These are phyloP conservation scores for Brachionus rubens DNA, from an alignment of 1,140 invertebrate genomes.

Conservation along the genomic window DNA sequence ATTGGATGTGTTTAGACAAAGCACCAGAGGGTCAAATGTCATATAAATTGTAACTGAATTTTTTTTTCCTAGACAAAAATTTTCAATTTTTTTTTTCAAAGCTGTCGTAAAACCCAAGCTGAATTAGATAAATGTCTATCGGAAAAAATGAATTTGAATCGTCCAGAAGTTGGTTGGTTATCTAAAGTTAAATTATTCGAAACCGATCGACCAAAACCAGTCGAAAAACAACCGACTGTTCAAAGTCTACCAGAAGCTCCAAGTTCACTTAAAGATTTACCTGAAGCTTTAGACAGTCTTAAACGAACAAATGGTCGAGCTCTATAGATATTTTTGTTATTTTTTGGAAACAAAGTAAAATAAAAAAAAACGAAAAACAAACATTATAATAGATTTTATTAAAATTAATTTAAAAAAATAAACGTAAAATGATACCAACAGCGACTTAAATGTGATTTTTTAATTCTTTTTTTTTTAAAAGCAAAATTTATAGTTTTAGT, in stretches of 20 bases:
- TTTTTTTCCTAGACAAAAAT: not conserved
- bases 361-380: not conserved
- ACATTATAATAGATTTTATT: not conserved
- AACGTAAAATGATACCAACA: not conserved
- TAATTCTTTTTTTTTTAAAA: not conserved
- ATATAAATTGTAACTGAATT: slow-evolving; percentile 44
- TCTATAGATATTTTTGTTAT: not conserved
- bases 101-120: slow-evolving; percentile 27
- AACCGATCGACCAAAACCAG: slow-evolving; percentile 20
- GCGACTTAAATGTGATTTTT: not conserved
- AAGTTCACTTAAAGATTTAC: slow-evolving; percentile 4
- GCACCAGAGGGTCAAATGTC: slow-evolving; percentile 39
- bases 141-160: slow-evolving; percentile 44
- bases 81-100: not conserved
- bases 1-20: slow-evolving; percentile 46
- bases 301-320: slow-evolving; percentile 27
- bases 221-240: not conserved
- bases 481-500: too few species aligned
- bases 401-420: not conserved
- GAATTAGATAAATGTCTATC: slow-evolving; percentile 39
- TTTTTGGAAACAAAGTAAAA: not conserved
- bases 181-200: slow-evolving; percentile 7
- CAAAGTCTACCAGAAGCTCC: slow-evolving; percentile 17
- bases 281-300: slow-evolving; percentile 39
- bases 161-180: slow-evolving; percentile 44